Conservation (phyloP, 2,797 vertebrate genomes). For the Tarsius wallacei region DNA sequence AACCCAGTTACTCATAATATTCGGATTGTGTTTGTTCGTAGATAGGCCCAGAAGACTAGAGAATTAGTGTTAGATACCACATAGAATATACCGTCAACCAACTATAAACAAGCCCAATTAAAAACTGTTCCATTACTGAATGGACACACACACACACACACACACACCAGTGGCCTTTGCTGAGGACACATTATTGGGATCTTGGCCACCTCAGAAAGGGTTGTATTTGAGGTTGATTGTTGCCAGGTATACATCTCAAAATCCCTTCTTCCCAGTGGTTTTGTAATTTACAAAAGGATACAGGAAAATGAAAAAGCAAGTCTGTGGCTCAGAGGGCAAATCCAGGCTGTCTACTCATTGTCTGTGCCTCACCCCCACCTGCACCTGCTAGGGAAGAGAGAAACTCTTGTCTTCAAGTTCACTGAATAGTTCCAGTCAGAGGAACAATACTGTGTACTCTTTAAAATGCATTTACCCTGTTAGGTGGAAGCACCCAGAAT, state of each 20-base stretch:
- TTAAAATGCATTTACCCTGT: slow-evolving; percentile 62
- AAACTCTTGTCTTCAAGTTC: slow-evolving; percentile 70
- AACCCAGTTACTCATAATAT: slow-evolving; percentile 80
- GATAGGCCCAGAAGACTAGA: slow-evolving; percentile 87
- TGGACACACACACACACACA: background rate
- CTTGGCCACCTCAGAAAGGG: slow-evolving; percentile 32
- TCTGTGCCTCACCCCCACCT: slow-evolving; percentile 54
- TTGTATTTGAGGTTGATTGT: slow-evolving; percentile 76
- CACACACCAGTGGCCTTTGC: slow-evolving; percentile 29
- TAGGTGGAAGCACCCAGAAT: slow-evolving; percentile 70
- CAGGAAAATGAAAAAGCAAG: slow-evolving; percentile 66
- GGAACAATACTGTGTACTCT: slow-evolving; percentile 27
- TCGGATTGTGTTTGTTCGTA: slow-evolving; percentile 88
- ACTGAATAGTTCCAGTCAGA: slow-evolving; percentile 59
- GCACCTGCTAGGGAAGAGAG: slow-evolving; percentile 36
- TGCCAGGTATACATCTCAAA: background rate
- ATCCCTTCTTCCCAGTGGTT: slow-evolving; percentile 55
- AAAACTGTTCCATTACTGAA: background rate
- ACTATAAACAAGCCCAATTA: slow-evolving; percentile 16
- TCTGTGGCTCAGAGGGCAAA: background rate
- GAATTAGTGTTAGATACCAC: slow-evolving; percentile 62
- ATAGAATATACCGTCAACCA: slow-evolving; percentile 26
- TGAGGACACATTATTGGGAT: slow-evolving; percentile 40
- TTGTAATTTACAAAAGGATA: slow-evolving; percentile 58
- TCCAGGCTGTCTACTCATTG: slow-evolving; percentile 34